Base-by-base conservation (phyloP, 2,888 invertebrate genomes). In the Chorisops tibialis region DNA sequence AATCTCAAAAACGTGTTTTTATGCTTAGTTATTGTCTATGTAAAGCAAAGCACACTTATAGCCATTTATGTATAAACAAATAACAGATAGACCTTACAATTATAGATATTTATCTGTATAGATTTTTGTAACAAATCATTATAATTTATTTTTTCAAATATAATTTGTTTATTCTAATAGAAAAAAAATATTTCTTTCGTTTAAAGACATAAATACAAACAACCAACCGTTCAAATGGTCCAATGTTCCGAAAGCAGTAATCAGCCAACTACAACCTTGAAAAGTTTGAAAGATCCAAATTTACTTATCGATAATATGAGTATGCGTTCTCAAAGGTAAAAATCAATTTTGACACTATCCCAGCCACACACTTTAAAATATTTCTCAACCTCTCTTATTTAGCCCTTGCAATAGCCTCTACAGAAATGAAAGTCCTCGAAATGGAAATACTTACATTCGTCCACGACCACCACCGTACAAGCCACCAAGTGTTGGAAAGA, bases 171-270 rank as follows among this genome's bases (percentile, higher is more conserved):
- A 41, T 49, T n/a, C 47, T 18, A 12, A 18, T 18, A 16, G 21
- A 19, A n/a, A n/a, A n/a, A n/a, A n/a, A n/a, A n/a, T n/a, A n/a
- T n/a, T n/a, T n/a, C n/a, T n/a, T 30, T 2, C 30, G 2, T 7
- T 30, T 30, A 7, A 5, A 63, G 64, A 4, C 59, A 62, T 43
- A 63, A 67, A 50, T 66, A 51, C 21, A 14, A 59, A 18, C 49
- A 76, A 30, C 75, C 83, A 7, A 80, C 81, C 11, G 82, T 83
- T 30, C 85, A 85, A 76, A 83, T 85, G 81, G 84, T 84, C 4
- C 85, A 85, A 70, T 85, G 84, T 69, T 82, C 84, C 14, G 81
- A 76, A 62, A 74, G 81, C 12, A 79, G 81, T 9, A 81, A 81
- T 69, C 80, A 82, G 63, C 83, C 83, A 6, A 81, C 83, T 19